A percentile compares a stretch with the other conserved stretches of the same genome.
Evolutionary conservation across 2,797 vertebrate species (phyloP).

Genomic region (Neosilurus mollespiculum): DNA sequence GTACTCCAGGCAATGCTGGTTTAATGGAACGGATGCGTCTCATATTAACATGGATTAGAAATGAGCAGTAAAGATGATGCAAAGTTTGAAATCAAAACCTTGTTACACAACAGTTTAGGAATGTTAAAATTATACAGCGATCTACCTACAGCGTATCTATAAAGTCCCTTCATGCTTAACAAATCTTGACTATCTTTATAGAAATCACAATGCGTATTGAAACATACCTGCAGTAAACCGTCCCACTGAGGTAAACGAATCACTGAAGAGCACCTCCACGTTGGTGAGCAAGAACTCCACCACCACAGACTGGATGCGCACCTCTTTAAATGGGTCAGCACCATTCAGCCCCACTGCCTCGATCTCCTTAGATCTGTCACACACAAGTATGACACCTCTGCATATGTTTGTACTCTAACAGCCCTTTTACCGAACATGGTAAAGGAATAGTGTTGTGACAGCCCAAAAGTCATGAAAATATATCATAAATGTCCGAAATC

Average conservation of each 20-base stretch:
- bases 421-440: background rate
- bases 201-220: background rate
- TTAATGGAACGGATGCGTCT: background rate
- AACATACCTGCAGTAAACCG: conserved; percentile 70
- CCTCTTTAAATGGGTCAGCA: conserved; percentile 78
- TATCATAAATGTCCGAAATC: no score
- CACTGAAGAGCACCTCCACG: conserved; percentile 77
- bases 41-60: conserved; percentile 1
- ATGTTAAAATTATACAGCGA: background rate
- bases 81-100: background rate
- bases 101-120: background rate
- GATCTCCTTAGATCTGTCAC: conserved; percentile 76
- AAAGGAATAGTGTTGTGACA: no score
- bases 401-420: background rate
- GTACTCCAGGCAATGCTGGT: background rate
- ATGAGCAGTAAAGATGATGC: background rate
- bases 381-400: conserved; percentile 1
- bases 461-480: no score
- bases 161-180: background rate
- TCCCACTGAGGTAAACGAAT: conserved; percentile 79
- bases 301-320: conserved; percentile 79
- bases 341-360: conserved; percentile 74
- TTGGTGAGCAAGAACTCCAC: conserved; percentile 80
- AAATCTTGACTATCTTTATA: background rate
- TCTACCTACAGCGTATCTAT: background rate